phyloP scores from a whole-genome alignment of 2,797 vertebrate species.

The Neoniphon sammara region DNA sequence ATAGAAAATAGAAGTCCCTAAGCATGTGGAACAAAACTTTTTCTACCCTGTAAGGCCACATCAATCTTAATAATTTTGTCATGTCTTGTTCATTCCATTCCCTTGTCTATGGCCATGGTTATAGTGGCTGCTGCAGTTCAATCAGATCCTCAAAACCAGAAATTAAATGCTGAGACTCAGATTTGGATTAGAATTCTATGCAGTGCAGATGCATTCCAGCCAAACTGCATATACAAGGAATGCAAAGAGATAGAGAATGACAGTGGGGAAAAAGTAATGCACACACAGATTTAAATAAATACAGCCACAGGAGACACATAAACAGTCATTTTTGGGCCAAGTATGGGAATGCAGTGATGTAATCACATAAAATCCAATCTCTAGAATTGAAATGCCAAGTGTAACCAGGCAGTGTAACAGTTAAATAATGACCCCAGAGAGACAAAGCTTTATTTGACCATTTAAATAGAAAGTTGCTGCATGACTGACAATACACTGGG shows the following conservation, averaged over 20 bases:
- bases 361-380: constrained; percentile 67
- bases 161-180: constrained; percentile 32
- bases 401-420: constrained; percentile 40
- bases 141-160: constrained; percentile 52
- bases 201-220: constrained; percentile 34
- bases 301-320: constrained; percentile 36
- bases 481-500: constrained; percentile 67
- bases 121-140: constrained; percentile 3
- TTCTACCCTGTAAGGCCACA: neutral
- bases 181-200: constrained; percentile 21
- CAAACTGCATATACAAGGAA: constrained; percentile 33
- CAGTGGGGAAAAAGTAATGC: constrained; percentile 38
- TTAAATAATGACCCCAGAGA: constrained; percentile 63
- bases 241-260: constrained; percentile 24
- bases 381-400: constrained; percentile 37
- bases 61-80: neutral
- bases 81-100: constrained; percentile 10
- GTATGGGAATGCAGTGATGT: constrained; percentile 60
- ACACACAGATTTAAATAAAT: constrained; percentile 52
- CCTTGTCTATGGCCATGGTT: constrained; percentile 26
- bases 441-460: constrained; percentile 64
- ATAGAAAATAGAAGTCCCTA: neutral
- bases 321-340: constrained; percentile 39
- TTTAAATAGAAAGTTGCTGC: constrained; percentile 61
- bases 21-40: neutral